Percentiles rank a stretch among this genome's conserved stretches.
These are phyloP conservation scores for Rhinoptilus africanus DNA, from an alignment of 2,113 vertebrate species.

Conservation along the genomic window DNA sequence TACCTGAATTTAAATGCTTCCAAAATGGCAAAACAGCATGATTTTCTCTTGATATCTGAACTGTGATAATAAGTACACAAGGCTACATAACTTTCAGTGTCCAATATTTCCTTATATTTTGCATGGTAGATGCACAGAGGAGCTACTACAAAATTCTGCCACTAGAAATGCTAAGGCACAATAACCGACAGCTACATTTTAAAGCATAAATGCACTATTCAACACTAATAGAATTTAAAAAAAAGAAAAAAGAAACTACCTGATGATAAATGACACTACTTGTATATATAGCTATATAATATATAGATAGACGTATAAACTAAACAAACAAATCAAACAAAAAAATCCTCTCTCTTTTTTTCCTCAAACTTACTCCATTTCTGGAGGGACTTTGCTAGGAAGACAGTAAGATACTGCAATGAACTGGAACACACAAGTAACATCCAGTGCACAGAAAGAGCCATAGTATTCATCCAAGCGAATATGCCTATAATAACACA, in stretches of 20 bases:
- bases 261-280: background rate
- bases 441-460: accelerated
- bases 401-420: background rate
- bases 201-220: background rate
- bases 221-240: background rate
- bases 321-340: background rate
- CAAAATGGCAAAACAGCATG: background rate
- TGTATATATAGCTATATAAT: too few relatives aligned
- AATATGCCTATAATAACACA: accelerated
- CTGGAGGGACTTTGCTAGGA: background rate
- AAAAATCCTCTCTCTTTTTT: background rate
- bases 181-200: background rate
- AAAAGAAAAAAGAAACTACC: background rate
- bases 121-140: background rate
- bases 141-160: background rate
- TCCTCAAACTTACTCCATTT: background rate
- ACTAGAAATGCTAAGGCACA: background rate
- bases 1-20: background rate
- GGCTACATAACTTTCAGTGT: background rate
- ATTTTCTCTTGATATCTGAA: background rate
- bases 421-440: background rate
- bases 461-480: accelerated
- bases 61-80: background rate
- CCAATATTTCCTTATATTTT: background rate
- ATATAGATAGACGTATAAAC: background rate